Evolutionary conservation across 2,888 invertebrate genomes (phyloP).

Genomic region (Megaustenia siamemsis): DNA sequence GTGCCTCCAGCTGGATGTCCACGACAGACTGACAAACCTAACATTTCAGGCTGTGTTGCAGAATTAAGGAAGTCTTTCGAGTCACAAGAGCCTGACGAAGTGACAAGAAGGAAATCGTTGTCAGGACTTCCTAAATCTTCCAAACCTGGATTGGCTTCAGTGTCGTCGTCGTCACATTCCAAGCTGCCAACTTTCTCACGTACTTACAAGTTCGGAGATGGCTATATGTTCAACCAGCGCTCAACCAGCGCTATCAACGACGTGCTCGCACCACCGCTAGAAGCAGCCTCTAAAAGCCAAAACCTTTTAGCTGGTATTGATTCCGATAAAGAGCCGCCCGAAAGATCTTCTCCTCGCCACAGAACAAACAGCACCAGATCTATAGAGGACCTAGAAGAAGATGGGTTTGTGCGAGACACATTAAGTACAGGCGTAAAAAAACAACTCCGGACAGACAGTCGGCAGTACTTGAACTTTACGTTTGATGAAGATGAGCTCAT

Average conservation of each 20-base stretch:
- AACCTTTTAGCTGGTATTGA: neutral
- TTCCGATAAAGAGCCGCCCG: neutral
- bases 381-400: conserved; percentile 50
- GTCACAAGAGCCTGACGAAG: neutral
- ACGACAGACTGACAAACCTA: neutral
- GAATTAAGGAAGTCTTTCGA: conserved; percentile 9
- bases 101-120: neutral
- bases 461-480: conserved; percentile 67
- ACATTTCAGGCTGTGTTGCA: neutral
- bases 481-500: conserved; percentile 62
- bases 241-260: neutral
- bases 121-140: conserved; percentile 15
- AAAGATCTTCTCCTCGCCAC: conserved; percentile 28
- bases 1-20: neutral
- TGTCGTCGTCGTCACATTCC: neutral
- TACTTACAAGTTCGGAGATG: conserved; percentile 32
- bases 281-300: neutral
- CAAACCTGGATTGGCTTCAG: neutral
- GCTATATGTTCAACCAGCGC: neutral
- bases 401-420: conserved; percentile 47
- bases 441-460: conserved; percentile 64
- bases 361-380: conserved; percentile 49
- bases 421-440: conserved; percentile 60
- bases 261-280: neutral
- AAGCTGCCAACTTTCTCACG: conserved; percentile 46